A percentile compares a stretch with the other conserved stretches of the same genome.
Evolutionary conservation across 1,140 invertebrate species (phyloP).

Genomic region (Camponotus floridanus): DNA sequence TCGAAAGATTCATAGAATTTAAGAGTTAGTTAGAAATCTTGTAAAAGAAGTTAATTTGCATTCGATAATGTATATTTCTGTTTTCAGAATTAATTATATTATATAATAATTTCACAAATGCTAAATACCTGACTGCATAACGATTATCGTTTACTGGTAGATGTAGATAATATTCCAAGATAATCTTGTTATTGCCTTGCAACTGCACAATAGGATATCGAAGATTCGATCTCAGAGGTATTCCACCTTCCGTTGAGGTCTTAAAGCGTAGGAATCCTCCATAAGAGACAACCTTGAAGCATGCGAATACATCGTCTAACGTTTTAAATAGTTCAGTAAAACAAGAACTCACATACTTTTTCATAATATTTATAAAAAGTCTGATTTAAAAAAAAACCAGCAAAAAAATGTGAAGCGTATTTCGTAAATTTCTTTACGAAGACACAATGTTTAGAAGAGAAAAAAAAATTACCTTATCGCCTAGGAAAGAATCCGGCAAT

Average conservation of each 20-base stretch:
- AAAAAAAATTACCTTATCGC: constrained; percentile 90
- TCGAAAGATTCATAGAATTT: no score
- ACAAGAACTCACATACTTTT: background rate
- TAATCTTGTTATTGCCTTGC: constrained; percentile 92
- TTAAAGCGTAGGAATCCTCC: constrained; percentile 95
- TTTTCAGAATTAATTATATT: background rate
- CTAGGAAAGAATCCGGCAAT: constrained; percentile 93
- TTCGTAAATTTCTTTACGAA: background rate
- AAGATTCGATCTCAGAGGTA: constrained; percentile 87
- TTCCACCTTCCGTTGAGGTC: constrained; percentile 89
- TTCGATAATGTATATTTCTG: background rate
- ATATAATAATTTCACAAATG: background rate
- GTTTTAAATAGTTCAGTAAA: background rate
- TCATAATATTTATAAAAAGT: background rate
- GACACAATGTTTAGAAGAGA: background rate
- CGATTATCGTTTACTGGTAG: constrained; percentile 82
- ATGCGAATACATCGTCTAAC: background rate
- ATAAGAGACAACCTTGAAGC: constrained; percentile 93
- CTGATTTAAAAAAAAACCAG: background rate
- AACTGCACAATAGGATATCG: constrained; percentile 94
- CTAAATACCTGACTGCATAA: constrained; percentile 88
- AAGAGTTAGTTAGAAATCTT: background rate
- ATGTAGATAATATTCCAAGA: constrained; percentile 91
- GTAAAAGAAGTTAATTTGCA: constrained; percentile 10
- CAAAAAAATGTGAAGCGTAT: background rate